Base-by-base conservation (phyloP, 2,888 invertebrate species). In the Subacronicta megacephala region DNA sequence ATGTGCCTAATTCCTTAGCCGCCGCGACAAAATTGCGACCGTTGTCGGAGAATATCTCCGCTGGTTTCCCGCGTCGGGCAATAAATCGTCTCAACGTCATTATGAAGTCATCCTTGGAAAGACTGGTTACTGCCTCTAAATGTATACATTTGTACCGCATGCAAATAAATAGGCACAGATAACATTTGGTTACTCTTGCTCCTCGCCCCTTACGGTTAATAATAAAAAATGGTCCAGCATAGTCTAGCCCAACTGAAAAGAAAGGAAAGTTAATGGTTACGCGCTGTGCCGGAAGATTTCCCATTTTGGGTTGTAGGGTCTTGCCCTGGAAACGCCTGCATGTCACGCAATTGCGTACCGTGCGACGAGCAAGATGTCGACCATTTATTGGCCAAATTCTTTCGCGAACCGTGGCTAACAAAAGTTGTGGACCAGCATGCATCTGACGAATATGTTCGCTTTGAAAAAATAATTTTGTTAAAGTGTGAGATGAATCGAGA, bases 331-430 rank as follows among this genome's bases (percentile, higher is more conserved):
- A 2, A 1, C 53, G 43, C 12, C 36, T 40, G 9, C 53, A 53
- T n/a, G 7, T 13, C 1, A 44, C 53, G 20, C 58, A 59, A 3
- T 41, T 43, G n/a, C 43, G 20, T 3, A 31, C 50, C 0, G 20
- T 36, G 0, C 47, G 44, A 10, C 59, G 20, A 5, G 53, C 53
- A 1, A 59, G 29, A 1, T 36, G 10, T n/a, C 59, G 23, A 2
- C 53, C 59, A 40, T 53, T 53, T 3, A 59, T 41, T 5, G 52
- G 47, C 53, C 58, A 59, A 7, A 59, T 16, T 4, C 10, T 7
- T 15, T 59, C 38, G 9, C 29, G 12, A 12, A 29, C 29, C 3
- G 29, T 29, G 12, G 29, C 29, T 12, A 29, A 12, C 12, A 29
- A 29, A 12, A 29, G 29, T 29, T 29, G 29, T 12, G 29, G 29